A percentile compares a stretch with the other conserved stretches of the same genome.
Conservation (phyloP, 2,888 invertebrate genomes). For the Protodeltote pygarga region DNA sequence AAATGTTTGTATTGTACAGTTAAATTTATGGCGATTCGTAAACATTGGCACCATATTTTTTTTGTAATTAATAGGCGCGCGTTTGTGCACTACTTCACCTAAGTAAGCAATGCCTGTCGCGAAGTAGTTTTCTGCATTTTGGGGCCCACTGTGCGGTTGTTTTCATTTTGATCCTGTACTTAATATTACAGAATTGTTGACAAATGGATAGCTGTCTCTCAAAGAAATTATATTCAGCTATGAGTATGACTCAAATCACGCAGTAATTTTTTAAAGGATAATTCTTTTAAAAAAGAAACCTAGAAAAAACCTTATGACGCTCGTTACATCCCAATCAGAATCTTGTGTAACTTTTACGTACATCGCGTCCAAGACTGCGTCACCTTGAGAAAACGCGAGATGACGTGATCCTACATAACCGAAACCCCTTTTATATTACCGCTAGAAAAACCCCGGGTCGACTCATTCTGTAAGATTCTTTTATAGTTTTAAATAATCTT, state of each 20-base stretch:
- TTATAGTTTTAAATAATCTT: no score
- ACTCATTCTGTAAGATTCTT: slow-evolving; percentile 31
- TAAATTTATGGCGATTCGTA: background rate
- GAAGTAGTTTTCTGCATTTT: no score
- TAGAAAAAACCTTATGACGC: slow-evolving; percentile 5
- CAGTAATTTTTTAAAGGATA: background rate
- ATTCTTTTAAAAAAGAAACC: slow-evolving; percentile 1
- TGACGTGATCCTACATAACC: slow-evolving; percentile 25
- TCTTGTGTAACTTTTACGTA: slow-evolving; percentile 17
- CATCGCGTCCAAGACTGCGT: no score
- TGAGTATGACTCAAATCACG: no score
- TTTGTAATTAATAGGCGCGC: slow-evolving; percentile 1
- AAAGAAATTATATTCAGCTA: no score
- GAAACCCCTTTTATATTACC: slow-evolving; percentile 16
- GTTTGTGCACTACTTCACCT: no score
- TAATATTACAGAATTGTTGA: no score
- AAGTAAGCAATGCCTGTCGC: no score
- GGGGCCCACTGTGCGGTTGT: no score
- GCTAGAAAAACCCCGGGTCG: slow-evolving; percentile 26
- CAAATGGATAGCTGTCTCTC: no score
- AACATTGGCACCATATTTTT: background rate
- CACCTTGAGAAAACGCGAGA: slow-evolving; percentile 22
- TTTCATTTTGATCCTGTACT: no score
- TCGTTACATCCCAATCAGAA: slow-evolving; percentile 15
- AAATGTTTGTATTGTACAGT: slow-evolving; percentile 7